A percentile compares a stretch with the other conserved stretches of the same genome.
phyloP scores from a whole-genome alignment of 2,797 vertebrate species.

The Anniella stebbinsi region DNA sequence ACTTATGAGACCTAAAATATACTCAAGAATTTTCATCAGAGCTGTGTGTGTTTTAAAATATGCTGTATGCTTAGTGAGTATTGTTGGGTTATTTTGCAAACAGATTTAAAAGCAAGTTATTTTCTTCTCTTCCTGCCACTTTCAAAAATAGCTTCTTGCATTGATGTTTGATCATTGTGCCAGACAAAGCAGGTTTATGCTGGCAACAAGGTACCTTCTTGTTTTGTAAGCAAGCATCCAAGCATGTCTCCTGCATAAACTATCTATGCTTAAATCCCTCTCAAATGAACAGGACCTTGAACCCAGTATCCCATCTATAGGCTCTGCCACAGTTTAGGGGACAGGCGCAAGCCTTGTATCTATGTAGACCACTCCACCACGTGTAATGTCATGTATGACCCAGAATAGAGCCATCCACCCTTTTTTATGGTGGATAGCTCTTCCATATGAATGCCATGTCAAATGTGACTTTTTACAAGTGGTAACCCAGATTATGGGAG shows the following conservation, averaged over 20 bases:
- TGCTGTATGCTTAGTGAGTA: background rate
- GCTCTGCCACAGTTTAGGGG: no score
- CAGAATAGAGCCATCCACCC: background rate
- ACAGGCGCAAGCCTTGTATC: background rate
- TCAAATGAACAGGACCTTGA: background rate
- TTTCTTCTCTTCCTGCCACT: background rate
- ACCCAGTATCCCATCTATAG: no score
- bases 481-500: no score
- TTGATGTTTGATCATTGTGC: conserved; percentile 8
- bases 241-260: background rate
- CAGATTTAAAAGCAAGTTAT: background rate
- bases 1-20: background rate
- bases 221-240: background rate
- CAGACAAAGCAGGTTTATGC: background rate
- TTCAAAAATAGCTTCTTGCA: conserved; percentile 15
- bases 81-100: conserved; percentile 17
- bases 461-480: background rate
- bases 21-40: conserved; percentile 21
- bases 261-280: background rate
- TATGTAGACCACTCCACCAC: background rate
- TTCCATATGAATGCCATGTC: background rate
- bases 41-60: background rate
- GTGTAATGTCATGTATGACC: background rate
- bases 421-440: background rate
- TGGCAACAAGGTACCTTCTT: background rate